These are phyloP conservation scores for Melanostoma scalare DNA, from an alignment of 2,888 invertebrate species.

Conservation along the genomic window DNA sequence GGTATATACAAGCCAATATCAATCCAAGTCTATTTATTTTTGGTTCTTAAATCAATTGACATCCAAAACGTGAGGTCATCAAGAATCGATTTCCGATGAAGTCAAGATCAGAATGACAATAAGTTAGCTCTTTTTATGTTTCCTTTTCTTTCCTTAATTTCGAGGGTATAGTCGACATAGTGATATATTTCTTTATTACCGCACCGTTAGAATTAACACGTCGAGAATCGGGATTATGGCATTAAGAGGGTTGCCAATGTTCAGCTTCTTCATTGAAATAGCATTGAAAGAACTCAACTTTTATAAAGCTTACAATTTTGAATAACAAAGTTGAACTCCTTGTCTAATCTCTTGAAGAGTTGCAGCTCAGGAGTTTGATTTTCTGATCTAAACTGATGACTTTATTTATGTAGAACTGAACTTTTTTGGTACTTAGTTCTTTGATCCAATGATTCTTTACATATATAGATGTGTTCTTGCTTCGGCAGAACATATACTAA, in stretches of 20 bases:
- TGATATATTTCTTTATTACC: neutral
- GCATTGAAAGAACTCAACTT: no score
- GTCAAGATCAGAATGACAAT: conserved; percentile 54
- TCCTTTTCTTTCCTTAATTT: conserved; percentile 2
- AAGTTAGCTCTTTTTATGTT: conserved; percentile 8
- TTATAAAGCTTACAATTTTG: no score
- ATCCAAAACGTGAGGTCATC: conserved; percentile 45
- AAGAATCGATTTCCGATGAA: conserved; percentile 56
- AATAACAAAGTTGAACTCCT: no score
- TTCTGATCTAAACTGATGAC: no score
- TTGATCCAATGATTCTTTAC: no score
- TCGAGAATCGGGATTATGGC: no score
- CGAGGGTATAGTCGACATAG: neutral
- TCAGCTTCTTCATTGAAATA: no score
- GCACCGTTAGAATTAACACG: neutral
- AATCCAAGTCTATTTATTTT: neutral
- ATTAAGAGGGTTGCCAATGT: no score
- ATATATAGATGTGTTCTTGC: conserved; percentile 85
- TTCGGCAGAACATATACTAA: conserved; percentile 92
- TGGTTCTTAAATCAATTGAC: conserved; percentile 9
- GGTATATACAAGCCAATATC: neutral
- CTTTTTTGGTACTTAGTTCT: no score
- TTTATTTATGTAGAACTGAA: no score
- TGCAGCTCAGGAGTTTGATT: no score
- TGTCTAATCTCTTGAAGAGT: no score